phyloP scores from a whole-genome alignment of 2,888 invertebrate species.

The Ormyrus pomaceus region DNA sequence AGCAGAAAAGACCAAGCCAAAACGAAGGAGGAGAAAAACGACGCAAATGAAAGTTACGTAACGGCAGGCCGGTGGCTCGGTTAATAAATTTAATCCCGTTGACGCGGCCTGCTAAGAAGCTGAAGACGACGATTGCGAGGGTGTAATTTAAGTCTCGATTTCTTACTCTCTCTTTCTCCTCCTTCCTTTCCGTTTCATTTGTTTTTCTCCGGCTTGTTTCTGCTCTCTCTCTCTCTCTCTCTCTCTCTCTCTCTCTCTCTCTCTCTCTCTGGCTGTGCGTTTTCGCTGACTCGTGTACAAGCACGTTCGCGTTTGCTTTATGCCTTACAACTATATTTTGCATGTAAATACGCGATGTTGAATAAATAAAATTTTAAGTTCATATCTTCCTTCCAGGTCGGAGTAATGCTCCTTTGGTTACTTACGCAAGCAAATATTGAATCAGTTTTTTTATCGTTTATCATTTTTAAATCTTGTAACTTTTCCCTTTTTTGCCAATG shows the following conservation, averaged over 20 bases:
- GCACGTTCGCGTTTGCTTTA: background rate
- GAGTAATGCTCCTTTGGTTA: too few species aligned
- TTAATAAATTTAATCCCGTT: constrained; percentile 38
- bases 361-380: background rate
- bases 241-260: too few species aligned
- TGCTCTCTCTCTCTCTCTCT: too few species aligned
- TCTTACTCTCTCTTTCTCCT: constrained; percentile 11
- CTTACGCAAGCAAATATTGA: too few species aligned
- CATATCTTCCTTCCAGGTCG: too few species aligned
- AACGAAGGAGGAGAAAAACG: background rate
- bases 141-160: constrained; percentile 44
- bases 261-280: too few species aligned
- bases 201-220: too few species aligned
- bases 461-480: too few species aligned
- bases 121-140: constrained; percentile 37
- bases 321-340: constrained; percentile 3
- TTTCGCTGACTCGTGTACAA: too few species aligned
- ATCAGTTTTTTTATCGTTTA: too few species aligned
- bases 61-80: constrained; percentile 11
- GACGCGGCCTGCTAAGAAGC: constrained; percentile 3
- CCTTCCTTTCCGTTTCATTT: background rate
- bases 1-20: background rate
- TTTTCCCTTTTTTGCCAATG: too few species aligned
- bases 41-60: constrained; percentile 31
- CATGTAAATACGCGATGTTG: background rate